Evolutionary conservation across 2,888 invertebrate genomes (phyloP).

Genomic region (Formica aserva): DNA sequence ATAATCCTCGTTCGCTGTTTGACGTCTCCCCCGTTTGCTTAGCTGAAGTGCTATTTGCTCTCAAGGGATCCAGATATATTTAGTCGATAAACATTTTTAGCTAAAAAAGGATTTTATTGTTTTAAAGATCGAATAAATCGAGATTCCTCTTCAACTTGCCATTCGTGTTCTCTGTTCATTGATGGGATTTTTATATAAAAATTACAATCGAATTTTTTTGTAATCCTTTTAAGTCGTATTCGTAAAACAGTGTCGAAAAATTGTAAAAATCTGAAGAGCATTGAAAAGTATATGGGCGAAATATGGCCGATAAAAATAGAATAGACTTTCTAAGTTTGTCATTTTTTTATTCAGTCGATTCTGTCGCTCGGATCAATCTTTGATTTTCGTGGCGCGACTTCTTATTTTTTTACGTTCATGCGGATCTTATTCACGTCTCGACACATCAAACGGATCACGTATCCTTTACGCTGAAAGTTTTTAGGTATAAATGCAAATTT

Average conservation of each 20-base stretch:
- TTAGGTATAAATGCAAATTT: slow-evolving; percentile 43
- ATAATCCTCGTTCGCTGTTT: not conserved
- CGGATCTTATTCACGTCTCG: not conserved
- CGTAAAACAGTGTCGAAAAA: not conserved
- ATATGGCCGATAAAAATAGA: not conserved
- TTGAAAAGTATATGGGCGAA: not conserved
- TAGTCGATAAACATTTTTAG: not conserved
- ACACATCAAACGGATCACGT: slow-evolving; percentile 15
- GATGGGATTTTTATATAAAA: not conserved
- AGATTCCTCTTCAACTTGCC: not conserved
- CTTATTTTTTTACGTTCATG: not conserved
- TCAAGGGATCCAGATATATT: not conserved
- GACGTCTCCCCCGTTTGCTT: not conserved
- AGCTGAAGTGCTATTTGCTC: not conserved
- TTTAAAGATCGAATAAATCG: not conserved
- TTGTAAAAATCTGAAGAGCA: not conserved
- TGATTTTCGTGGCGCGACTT: not conserved
- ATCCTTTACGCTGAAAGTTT: slow-evolving; percentile 30
- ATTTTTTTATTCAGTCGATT: not conserved
- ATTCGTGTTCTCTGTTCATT: not conserved
- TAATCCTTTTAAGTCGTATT: slow-evolving; percentile 1
- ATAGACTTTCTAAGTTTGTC: not conserved
- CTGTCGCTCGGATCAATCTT: not conserved
- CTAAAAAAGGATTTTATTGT: not conserved
- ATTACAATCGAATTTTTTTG: not conserved